These are phyloP conservation scores for Diarsia brunnea DNA, from an alignment of 2,888 invertebrate species.

Conservation along the genomic window DNA sequence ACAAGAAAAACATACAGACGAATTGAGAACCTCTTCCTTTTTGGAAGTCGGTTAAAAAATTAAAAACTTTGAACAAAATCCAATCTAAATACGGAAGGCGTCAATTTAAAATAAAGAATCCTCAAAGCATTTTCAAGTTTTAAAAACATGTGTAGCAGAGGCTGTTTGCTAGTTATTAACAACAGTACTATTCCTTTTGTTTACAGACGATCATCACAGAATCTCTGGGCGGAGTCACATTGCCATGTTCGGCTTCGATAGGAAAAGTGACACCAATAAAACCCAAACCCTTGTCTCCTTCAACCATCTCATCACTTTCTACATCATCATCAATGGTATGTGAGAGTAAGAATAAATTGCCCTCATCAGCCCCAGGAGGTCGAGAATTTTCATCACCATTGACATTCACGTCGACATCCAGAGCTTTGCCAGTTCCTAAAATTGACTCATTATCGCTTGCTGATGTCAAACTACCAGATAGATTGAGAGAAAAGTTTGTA, in stretches of 20 bases:
- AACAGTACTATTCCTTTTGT: neutral
- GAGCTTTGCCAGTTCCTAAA: slow-evolving; percentile 50
- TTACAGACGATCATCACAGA: slow-evolving; percentile 42
- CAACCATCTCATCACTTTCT: neutral
- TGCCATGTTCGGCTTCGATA: slow-evolving; percentile 23
- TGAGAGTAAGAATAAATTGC: slow-evolving; percentile 6
- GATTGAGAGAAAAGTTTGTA: neutral
- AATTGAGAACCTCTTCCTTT: too few species aligned
- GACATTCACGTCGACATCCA: slow-evolving; percentile 17
- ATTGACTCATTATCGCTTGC: slow-evolving; percentile 40
- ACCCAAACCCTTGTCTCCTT: slow-evolving; percentile 18
- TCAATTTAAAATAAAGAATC: neutral
- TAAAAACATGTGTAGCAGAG: neutral
- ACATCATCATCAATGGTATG: neutral
- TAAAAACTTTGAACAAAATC: too few species aligned
- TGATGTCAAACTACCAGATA: slow-evolving; percentile 43
- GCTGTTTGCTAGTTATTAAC: fast-evolving
- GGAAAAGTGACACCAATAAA: slow-evolving; percentile 52
- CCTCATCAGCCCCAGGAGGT: neutral
- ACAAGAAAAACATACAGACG: too few species aligned
- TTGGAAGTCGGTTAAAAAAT: too few species aligned
- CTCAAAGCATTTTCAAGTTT: neutral
- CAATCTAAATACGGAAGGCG: too few species aligned
- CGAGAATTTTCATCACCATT: slow-evolving; percentile 33
- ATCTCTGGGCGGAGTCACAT: slow-evolving; percentile 10